phyloP scores from a whole-genome alignment of 1,140 invertebrate genomes.

The Asobara japonica region DNA sequence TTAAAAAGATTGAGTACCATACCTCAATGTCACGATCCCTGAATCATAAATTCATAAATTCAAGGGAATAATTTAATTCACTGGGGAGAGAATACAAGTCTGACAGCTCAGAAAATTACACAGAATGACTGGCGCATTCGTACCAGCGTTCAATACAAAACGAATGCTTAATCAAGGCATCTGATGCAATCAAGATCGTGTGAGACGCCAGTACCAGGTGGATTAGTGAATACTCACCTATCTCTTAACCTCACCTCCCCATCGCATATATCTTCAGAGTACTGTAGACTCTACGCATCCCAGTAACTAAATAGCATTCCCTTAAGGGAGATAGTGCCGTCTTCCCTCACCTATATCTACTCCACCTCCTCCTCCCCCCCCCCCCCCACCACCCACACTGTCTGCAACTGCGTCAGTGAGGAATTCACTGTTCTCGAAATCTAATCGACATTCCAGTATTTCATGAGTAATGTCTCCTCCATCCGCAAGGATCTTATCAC shows the following conservation, averaged over 20 bases:
- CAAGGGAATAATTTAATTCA: background rate
- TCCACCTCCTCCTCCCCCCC: background rate
- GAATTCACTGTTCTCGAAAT: slow-evolving; percentile 7
- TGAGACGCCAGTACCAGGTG: background rate
- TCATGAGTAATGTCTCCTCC: background rate
- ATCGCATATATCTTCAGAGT: background rate
- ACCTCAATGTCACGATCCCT: background rate
- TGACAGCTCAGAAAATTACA: background rate
- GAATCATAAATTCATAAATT: slow-evolving; percentile 2
- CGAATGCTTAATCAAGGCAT: slow-evolving; percentile 14
- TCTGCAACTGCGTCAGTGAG: background rate
- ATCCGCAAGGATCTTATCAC: background rate
- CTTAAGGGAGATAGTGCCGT: background rate
- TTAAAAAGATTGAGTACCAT: background rate
- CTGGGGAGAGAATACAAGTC: background rate
- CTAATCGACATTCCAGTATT: slow-evolving; percentile 13
- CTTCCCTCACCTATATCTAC: background rate
- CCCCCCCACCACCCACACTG: background rate
- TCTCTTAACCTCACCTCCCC: background rate
- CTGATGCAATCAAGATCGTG: slow-evolving; percentile 5
- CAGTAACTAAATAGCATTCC: slow-evolving; percentile 11
- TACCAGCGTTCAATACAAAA: slow-evolving; percentile 6
- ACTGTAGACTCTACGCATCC: slow-evolving; percentile 5
- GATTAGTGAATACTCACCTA: slow-evolving; percentile 1
- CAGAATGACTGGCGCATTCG: background rate